These are phyloP conservation scores for Sorex fumeus DNA, from an alignment of 2,113 vertebrate species.

Conservation along the genomic window DNA sequence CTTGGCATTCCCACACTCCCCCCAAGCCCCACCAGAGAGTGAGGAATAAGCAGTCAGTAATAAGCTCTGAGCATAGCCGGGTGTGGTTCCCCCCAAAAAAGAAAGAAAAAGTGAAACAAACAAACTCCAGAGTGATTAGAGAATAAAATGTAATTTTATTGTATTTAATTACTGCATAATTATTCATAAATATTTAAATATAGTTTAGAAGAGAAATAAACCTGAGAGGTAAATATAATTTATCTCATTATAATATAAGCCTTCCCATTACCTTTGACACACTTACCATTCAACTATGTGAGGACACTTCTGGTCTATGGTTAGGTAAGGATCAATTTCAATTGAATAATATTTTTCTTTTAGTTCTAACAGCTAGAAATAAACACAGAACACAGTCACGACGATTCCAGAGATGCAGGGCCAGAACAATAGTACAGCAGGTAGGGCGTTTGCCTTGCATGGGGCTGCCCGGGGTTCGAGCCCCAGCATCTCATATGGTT, in stretches of 20 bases:
- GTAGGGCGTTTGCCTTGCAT: too few relatives aligned
- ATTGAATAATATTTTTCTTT: conserved; percentile 98
- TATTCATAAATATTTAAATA: conserved; percentile 32
- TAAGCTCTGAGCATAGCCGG: not conserved
- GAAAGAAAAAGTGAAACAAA: not conserved
- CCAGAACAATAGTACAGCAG: too few relatives aligned
- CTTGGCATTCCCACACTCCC: too few relatives aligned
- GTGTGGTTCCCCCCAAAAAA: not conserved
- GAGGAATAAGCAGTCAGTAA: not conserved
- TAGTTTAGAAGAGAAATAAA: not conserved
- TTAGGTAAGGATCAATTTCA: conserved; percentile 96
- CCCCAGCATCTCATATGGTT: too few relatives aligned
- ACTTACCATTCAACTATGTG: conserved; percentile 99
- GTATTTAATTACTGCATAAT: conserved; percentile 3
- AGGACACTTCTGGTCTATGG: conserved; percentile 96
- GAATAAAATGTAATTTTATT: conserved; percentile 32
- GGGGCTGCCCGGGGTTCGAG: too few relatives aligned
- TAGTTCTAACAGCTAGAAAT: conserved; percentile 92
- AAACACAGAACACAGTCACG: not conserved
- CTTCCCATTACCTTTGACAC: not conserved
- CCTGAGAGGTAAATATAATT: not conserved
- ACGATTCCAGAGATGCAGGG: not conserved
- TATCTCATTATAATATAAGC: not conserved
- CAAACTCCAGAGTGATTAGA: not conserved
- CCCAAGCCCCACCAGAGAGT: too few relatives aligned